Percentiles rank a stretch among this genome's conserved stretches.
Conservation (phyloP, 1,140 invertebrate genomes). For the Aphis gossypii region DNA sequence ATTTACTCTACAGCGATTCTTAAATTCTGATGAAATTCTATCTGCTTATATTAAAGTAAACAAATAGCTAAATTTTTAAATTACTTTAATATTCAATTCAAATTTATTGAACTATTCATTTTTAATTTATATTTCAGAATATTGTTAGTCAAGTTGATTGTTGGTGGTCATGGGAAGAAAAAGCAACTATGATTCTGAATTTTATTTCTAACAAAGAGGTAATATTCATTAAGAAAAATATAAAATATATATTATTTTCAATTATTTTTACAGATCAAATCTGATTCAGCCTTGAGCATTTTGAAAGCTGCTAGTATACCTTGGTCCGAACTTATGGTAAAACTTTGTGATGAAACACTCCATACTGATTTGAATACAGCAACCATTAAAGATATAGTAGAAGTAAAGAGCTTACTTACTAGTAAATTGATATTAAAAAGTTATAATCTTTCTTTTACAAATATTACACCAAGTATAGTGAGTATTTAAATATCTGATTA, state of each 20-base stretch:
- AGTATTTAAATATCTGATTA: background rate
- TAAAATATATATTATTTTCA: background rate
- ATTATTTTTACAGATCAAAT: constrained; percentile 29
- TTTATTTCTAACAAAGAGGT: constrained; percentile 44
- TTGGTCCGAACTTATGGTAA: constrained; percentile 45
- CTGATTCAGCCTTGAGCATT: constrained; percentile 37
- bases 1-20: constrained; percentile 47
- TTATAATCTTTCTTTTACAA: constrained; percentile 37
- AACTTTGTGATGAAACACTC: constrained; percentile 50
- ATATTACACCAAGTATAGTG: constrained; percentile 53
- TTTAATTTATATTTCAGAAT: constrained; percentile 33
- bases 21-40: constrained; percentile 55
- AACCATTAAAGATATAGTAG: constrained; percentile 50
- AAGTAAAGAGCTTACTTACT: constrained; percentile 38
- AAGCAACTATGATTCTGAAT: constrained; percentile 30
- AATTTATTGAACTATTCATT: background rate
- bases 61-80: background rate
- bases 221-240: background rate
- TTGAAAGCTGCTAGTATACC: constrained; percentile 50
- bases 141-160: constrained; percentile 57
- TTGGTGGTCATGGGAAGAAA: constrained; percentile 57
- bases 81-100: background rate
- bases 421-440: constrained; percentile 51
- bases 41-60: constrained; percentile 49
- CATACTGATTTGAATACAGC: constrained; percentile 1